phyloP scores from a whole-genome alignment of 2,888 invertebrate species.

The Tenthredo livida region DNA sequence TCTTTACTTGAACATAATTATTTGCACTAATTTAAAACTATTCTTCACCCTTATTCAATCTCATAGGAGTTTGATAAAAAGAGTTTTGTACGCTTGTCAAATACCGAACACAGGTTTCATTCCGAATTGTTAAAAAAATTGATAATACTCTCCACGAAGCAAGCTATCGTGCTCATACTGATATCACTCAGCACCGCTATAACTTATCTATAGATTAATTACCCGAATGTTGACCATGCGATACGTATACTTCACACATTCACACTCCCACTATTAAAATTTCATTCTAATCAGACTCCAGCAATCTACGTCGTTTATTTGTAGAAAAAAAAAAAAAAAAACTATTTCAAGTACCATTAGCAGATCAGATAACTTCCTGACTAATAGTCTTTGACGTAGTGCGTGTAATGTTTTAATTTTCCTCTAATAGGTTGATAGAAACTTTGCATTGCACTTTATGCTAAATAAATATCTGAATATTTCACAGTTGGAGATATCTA shows the following conservation, averaged over 20 bases:
- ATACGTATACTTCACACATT: conserved; percentile 5
- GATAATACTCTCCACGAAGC: conserved; percentile 30
- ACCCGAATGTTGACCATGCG: conserved; percentile 51
- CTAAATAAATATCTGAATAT: neutral
- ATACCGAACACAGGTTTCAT: conserved; percentile 20
- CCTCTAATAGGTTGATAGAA: neutral
- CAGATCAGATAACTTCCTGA: neutral
- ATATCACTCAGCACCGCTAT: conserved; percentile 14
- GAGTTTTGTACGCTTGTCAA: neutral
- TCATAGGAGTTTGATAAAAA: neutral
- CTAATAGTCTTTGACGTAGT: neutral
- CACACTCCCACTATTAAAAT: conserved; percentile 38
- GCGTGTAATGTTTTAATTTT: neutral
- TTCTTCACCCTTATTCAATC: neutral
- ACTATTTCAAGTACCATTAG: neutral
- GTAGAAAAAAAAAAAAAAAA: neutral
- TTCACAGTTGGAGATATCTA: neutral
- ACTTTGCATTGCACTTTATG: neutral
- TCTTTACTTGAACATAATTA: neutral
- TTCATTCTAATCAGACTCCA: neutral
- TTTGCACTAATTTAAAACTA: neutral
- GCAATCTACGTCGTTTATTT: neutral
- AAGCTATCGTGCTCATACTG: conserved; percentile 28
- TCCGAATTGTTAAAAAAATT: conserved; percentile 1
- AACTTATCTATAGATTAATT: conserved; percentile 59